phyloP scores from a whole-genome alignment of 2,888 invertebrate species.

The Nomada ferruginata region DNA sequence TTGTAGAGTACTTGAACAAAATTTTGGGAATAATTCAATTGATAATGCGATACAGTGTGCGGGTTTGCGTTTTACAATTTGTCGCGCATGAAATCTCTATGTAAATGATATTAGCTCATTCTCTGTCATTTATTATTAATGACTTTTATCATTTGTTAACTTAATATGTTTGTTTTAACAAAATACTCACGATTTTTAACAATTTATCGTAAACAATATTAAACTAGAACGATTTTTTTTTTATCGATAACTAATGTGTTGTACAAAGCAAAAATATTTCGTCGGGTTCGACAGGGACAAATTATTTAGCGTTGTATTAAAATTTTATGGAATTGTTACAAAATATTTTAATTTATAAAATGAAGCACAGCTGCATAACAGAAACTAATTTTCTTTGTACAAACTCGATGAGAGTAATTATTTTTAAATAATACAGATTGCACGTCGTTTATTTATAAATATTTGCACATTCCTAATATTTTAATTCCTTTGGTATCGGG shows the following conservation, averaged over 20 bases:
- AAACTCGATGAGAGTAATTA: neutral
- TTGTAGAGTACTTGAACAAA: neutral
- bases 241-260: conserved; percentile 3
- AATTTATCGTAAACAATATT: neutral
- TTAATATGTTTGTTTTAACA: conserved; percentile 13
- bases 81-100: neutral
- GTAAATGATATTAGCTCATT: neutral
- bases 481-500: conserved; percentile 1
- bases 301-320: conserved; percentile 6
- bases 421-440: conserved; percentile 20
- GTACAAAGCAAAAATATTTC: conserved; percentile 25
- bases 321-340: conserved; percentile 16
- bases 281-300: neutral
- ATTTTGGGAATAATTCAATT: neutral
- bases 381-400: conserved; percentile 1
- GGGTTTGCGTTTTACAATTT: neutral
- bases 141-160: conserved; percentile 2
- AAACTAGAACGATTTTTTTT: conserved; percentile 9
- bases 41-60: neutral
- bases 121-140: conserved; percentile 23
- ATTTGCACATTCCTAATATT: conserved; percentile 17
- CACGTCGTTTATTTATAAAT: conserved; percentile 13
- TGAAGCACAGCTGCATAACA: conserved; percentile 23
- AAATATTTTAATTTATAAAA: conserved; percentile 17
- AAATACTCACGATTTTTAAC: conserved; percentile 8